phyloP scores from a whole-genome alignment of 2,797 vertebrate species.

The Salarias fasciatus region DNA sequence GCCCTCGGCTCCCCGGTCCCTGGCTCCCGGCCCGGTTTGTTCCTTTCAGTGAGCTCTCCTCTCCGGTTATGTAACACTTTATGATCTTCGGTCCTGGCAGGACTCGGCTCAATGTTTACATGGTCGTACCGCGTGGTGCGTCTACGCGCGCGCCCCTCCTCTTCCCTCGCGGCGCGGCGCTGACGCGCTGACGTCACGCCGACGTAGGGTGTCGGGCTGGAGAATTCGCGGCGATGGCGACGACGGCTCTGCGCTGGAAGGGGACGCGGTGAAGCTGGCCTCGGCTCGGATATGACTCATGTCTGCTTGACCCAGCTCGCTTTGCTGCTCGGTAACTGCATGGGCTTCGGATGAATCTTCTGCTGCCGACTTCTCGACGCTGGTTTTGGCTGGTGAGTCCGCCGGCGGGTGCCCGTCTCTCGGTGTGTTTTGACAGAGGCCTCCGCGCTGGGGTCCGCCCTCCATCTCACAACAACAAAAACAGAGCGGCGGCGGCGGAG shows the following conservation, averaged over 20 bases:
- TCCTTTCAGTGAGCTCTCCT: no score
- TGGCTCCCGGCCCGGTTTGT: no score
- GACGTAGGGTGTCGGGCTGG: constrained; percentile 64
- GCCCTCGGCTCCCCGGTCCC: no score
- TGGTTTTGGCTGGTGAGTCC: constrained; percentile 72
- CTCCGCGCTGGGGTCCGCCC: constrained; percentile 85
- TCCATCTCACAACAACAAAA: constrained; percentile 88
- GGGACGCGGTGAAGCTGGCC: constrained; percentile 74
- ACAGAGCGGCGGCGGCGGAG: constrained; percentile 71
- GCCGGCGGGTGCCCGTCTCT: constrained; percentile 51
- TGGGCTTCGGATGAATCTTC: constrained; percentile 66
- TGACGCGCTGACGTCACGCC: constrained; percentile 68
- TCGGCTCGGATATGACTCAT: constrained; percentile 73
- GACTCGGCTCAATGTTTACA: constrained; percentile 67
- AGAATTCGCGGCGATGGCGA: constrained; percentile 79
- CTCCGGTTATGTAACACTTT: no score
- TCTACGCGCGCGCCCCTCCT: constrained; percentile 50
- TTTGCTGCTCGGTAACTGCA: constrained; percentile 59
- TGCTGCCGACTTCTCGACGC: constrained; percentile 22
- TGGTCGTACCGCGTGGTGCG: constrained; percentile 57
- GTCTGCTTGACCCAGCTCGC: constrained; percentile 45
- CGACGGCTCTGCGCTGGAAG: constrained; percentile 61
- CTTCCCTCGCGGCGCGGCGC: constrained; percentile 28
- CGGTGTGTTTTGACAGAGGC: constrained; percentile 82
- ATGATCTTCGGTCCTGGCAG: neutral